Evolutionary conservation across 2,888 invertebrate species (phyloP), one percentile per base, ranked within the genome.

Genomic region (Salpingus planirostris): DNA sequence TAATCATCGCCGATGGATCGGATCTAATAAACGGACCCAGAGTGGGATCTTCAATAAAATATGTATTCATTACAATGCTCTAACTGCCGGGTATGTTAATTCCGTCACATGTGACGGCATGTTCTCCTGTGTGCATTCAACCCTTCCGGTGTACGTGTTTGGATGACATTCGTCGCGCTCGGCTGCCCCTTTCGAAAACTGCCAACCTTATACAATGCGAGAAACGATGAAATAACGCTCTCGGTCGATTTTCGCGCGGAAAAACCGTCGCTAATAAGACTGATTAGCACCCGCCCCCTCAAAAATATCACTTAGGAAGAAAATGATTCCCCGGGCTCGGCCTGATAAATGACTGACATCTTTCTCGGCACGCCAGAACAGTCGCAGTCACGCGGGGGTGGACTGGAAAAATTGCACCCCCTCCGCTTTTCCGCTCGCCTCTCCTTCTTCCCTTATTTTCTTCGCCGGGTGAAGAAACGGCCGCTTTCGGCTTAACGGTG

Each of bases 271-370:
- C n/a, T n/a, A n/a, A 55, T 47, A 55, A 58, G 57, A 57, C 59
- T 60, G 59, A 60, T 60, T 61, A 60, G 58, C 58, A 52, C 57
- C 51, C n/a, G n/a, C n/a, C 49, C 27, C 51, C 49, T 22, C 47
- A 49, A 54, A 56, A 59, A 59, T 58, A 59, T 59, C 59, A 59
- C 58, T 59, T 59, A 38, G 40, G 21, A 30, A 34, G 36, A 43
- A 41, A 46, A 46, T 41, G 44, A 48, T 41, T 43, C 43, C 44
- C 46, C 50, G 44, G 49, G 45, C 47, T 10, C 38, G 46, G 45
- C 43, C 55, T 59, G 60, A 60, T 60, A 58, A 60, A 60, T 59
- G 59, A 59, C 52, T 56, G 56, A 58, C 60, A 60, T 60, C 57
- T 59, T 58, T 57, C 58, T 55, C 47, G 44, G 48, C 48, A 35